Conservation (phyloP, 1,140 invertebrate genomes). For the Drosophila funebris region DNA sequence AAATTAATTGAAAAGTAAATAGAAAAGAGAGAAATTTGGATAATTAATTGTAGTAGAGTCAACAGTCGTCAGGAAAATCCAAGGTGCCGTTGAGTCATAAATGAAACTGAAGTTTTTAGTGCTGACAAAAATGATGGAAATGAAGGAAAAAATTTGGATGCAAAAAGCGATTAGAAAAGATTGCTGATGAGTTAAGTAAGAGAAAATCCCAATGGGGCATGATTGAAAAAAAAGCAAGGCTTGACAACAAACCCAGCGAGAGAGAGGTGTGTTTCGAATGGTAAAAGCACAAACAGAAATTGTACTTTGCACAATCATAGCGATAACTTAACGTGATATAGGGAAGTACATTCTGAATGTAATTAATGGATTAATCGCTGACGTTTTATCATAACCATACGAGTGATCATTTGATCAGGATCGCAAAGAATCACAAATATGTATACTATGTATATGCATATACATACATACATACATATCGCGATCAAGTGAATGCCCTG, state of each 20-base stretch:
- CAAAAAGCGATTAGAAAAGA: not conserved
- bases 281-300: constrained; percentile 7
- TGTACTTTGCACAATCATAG: constrained; percentile 19
- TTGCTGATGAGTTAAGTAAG: too few relatives aligned
- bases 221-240: not conserved
- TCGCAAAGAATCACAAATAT: not conserved
- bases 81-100: not conserved
- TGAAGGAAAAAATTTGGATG: not conserved
- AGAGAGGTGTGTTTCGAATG: not conserved
- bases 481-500: constrained; percentile 15
- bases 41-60: not conserved
- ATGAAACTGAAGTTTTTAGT: not conserved
- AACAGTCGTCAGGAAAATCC: not conserved
- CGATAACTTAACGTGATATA: not conserved
- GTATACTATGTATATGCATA: not conserved
- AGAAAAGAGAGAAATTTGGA: too few relatives aligned
- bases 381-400: not conserved
- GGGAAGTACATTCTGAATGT: constrained; percentile 24
- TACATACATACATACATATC: too few relatives aligned
- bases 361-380: constrained; percentile 17
- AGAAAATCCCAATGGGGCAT: not conserved
- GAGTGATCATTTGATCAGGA: constrained; percentile 14
- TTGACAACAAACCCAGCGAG: not conserved
- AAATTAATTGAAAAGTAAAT: too few relatives aligned
- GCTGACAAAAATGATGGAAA: not conserved